Base-by-base conservation (phyloP, 2,113 vertebrate species). In the Trochalopteron elliotii region DNA sequence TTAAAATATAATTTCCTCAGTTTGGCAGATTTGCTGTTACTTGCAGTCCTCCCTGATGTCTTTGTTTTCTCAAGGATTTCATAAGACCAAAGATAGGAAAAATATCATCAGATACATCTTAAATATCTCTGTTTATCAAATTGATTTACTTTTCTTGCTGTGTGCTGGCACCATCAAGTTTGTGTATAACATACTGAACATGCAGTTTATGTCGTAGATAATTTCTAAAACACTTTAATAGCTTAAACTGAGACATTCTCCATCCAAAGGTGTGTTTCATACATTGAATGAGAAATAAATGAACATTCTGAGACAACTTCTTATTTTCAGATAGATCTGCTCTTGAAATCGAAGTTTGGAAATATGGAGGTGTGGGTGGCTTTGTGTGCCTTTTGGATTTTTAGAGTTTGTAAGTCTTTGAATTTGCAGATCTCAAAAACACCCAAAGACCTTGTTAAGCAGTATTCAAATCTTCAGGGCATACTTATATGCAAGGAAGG, bases 401-500 rank as follows among this genome's bases (percentile, higher is more conserved):
- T 82, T 69, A 83, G 42, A 12, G 33, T 71, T 24, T 28, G 33
- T 52, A 61, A 50, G 15, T 44, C 59, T 77, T 60, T 44, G 47
- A 69, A 60, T 82, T 9, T 89, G 28, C n/a, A 63, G 27, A 68
- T 21, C 35, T 79, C 42, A 84, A 42, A 77, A 76, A 15, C 5
- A 69, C 18, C 11, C 18, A 53, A 74, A 85, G 67, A 80, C 7
- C 17, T 40, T 78, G 4, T 65, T 91, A 79, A 85, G 64, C 30
- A 87, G 55, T 39, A 69, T 65, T 91, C 40, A 60, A 84, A n/a
- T 67, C 50, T 80, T 65, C 44, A 37, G 16, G 93, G 27, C 37
- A 53, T 67, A 80, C 91, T 88, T 83, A 65, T 49, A 90, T 95
- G 70, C 87, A 83, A 87, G 63, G 28, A 93, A 91, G 10, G 50